Percentiles rank a stretch among this genome's conserved stretches.
These are phyloP conservation scores for Drosophila nr. medialis DNA, from an alignment of 2,888 invertebrate species.

Conservation along the genomic window DNA sequence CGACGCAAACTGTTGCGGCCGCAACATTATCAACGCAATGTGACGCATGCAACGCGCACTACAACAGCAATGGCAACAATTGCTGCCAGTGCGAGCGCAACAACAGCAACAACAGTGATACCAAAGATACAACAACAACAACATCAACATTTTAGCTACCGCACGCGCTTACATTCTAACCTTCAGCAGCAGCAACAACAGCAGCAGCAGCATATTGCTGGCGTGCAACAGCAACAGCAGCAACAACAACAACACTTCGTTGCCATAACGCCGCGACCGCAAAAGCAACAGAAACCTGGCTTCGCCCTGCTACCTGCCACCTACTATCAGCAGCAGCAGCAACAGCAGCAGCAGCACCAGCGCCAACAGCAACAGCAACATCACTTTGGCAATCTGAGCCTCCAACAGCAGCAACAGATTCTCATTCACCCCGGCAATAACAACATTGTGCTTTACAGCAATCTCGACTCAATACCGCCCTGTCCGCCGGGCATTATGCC, in stretches of 20 bases:
- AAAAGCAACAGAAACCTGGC: slow-evolving; percentile 55
- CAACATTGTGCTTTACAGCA: slow-evolving; percentile 83
- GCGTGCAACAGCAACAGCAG: slow-evolving; percentile 50
- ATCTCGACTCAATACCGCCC: slow-evolving; percentile 80
- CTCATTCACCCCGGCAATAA: slow-evolving; percentile 82
- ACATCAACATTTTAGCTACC: slow-evolving; percentile 64
- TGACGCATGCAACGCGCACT: slow-evolving; percentile 74
- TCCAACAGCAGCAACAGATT: slow-evolving; percentile 75
- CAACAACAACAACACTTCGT: slow-evolving; percentile 51
- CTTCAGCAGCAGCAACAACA: slow-evolving; percentile 58
- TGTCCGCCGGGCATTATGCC: slow-evolving; percentile 81
- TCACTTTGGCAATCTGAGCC: slow-evolving; percentile 60
- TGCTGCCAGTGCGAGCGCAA: slow-evolving; percentile 50
- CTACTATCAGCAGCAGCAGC: slow-evolving; percentile 59
- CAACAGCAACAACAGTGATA: slow-evolving; percentile 55
- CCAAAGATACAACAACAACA: slow-evolving; percentile 58
- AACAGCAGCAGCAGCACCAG: slow-evolving; percentile 58
- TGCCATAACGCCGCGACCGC: slow-evolving; percentile 54
- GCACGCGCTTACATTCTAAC: slow-evolving; percentile 60
- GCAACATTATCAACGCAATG: slow-evolving; percentile 63
- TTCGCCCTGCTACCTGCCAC: slow-evolving; percentile 55
- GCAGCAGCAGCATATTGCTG: slow-evolving; percentile 48
- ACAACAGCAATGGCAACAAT: slow-evolving; percentile 63
- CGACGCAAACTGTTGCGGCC: slow-evolving; percentile 69
- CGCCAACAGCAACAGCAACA: slow-evolving; percentile 59